Evolutionary conservation across 2,888 invertebrate genomes (phyloP), one percentile per base, ranked within the genome.

Genomic region (Mellilla xanthometata): DNA sequence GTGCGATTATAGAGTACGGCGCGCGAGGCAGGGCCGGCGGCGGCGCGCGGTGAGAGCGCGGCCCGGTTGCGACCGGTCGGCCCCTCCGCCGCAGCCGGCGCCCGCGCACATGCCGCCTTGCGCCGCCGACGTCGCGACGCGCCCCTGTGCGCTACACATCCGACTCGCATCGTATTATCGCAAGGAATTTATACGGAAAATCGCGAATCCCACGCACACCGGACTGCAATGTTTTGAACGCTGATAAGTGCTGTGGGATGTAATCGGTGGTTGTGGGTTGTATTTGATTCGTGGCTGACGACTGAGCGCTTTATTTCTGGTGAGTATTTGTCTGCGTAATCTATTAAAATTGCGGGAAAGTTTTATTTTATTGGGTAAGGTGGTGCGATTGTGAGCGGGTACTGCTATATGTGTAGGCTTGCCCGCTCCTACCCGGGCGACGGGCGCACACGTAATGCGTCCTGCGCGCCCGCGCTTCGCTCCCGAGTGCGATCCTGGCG

Each of bases 1-100:
- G 87, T 86, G 85, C 79, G 86, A 82, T 84, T 84, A 83, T 79
- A 80, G 80, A 65, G 70, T 75, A 76, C 69, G 70, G 76, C 74
- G 69, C 67, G 65, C 47, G 77, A 74, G 78, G 82, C 74, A 75
- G 62, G 60, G 56, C 54, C 58, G 65, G 58, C 63, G 58, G 65
- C 56, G 65, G 58, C 62, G 75, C 67, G 66, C 71, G 86, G 86
- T 79, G 86, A 84, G 85, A 85, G 86, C 76, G 81, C 80, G 86
- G 79, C 86, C 88, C 82, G 83, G 76, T 85, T 86, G 86, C 83
- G 87, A 86, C 87, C 88, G 87, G 87, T 85, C 86, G 85, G 79
- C 84, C 83, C 87, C 86, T 76, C 86, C 77, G 81, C 74, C 55
- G 51, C 76, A 65, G 71, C 71, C 61, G 63, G 67, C 76, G 78